phyloP scores from a whole-genome alignment of 2,888 invertebrate species.

The Erebia epiphron region DNA sequence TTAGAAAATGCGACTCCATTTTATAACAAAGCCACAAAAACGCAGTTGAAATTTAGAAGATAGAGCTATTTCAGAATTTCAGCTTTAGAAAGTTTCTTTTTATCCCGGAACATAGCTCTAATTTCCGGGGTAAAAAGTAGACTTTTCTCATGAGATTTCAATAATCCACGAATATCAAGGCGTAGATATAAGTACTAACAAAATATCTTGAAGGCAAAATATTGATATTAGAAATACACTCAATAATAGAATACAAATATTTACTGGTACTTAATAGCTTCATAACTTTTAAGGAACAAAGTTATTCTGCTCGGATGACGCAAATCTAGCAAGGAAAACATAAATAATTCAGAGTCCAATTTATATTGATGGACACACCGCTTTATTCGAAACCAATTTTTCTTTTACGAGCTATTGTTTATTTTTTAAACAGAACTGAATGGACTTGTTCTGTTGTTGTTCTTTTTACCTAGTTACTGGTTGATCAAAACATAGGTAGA shows the following conservation, averaged over 20 bases:
- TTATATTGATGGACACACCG: conserved; percentile 23
- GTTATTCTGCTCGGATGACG: conserved; percentile 18
- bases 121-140: too few species aligned
- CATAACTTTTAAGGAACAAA: conserved; percentile 1
- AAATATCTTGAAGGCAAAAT: too few species aligned
- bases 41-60: too few species aligned
- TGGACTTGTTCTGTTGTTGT: not conserved
- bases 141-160: too few species aligned
- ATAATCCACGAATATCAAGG: too few species aligned
- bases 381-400: conserved; percentile 4
- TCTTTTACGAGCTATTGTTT: conserved; percentile 2
- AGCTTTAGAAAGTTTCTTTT: too few species aligned
- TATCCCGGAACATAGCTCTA: too few species aligned
- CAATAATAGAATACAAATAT: not conserved
- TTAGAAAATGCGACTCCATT: not conserved
- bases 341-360: conserved; percentile 28
- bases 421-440: conserved; percentile 1
- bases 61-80: too few species aligned
- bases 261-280: not conserved
- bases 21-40: too few species aligned
- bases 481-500: too few species aligned
- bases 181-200: too few species aligned
- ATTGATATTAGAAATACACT: not conserved
- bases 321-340: conserved; percentile 16
- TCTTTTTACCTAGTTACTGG: not conserved